Percentiles rank a stretch among this genome's conserved stretches.
Evolutionary conservation across 2,888 invertebrate species (phyloP).

Genomic region (Phymatocera aterrima): DNA sequence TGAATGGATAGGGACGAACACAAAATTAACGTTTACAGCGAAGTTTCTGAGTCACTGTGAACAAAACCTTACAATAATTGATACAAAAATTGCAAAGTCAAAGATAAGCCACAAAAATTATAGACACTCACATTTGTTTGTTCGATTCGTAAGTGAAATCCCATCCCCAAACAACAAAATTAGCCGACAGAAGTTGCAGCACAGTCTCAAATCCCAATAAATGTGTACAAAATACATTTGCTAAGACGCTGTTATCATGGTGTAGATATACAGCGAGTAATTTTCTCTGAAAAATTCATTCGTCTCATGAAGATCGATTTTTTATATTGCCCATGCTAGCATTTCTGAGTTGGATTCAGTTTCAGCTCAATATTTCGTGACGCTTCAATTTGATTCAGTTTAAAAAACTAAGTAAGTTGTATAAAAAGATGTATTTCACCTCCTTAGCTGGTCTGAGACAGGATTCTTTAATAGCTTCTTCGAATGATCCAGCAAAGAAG

Average conservation of each 20-base stretch:
- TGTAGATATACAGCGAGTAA: constrained; percentile 96
- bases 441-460: constrained; percentile 93
- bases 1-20: no score
- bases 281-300: constrained; percentile 83
- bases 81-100: neutral
- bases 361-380: neutral
- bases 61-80: no score
- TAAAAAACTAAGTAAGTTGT: neutral
- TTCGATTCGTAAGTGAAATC: constrained; percentile 94
- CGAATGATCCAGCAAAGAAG: constrained; percentile 94
- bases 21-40: no score
- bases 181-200: constrained; percentile 90
- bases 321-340: neutral
- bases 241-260: constrained; percentile 95
- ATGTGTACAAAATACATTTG: constrained; percentile 98
- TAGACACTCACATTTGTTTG: constrained; percentile 81
- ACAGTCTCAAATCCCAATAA: constrained; percentile 94
- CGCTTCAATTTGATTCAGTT: constrained; percentile 21
- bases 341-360: neutral
- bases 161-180: constrained; percentile 98
- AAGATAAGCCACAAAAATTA: constrained; percentile 23
- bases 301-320: neutral
- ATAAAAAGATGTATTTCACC: constrained; percentile 75
- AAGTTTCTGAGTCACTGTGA: neutral
- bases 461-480: constrained; percentile 93